Conservation (phyloP, 2,113 vertebrate genomes). For the Pterocles gutturalis region DNA sequence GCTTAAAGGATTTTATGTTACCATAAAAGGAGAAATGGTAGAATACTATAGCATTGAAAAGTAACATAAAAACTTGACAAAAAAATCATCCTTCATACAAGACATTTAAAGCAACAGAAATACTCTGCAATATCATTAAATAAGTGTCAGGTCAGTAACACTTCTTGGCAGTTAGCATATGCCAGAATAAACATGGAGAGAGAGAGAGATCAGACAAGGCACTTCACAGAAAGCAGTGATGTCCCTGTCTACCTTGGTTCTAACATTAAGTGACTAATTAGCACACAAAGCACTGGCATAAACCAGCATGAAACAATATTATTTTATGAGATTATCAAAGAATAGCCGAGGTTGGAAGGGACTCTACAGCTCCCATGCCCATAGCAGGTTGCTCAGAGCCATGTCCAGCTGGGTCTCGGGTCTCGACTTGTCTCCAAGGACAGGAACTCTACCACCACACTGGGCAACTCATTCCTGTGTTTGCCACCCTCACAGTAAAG, state of each 20-base stretch:
- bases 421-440: neutral
- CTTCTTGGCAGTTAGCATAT: neutral
- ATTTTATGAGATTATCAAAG: neutral
- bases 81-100: neutral
- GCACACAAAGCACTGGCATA: neutral
- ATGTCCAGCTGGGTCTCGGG: fast-evolving
- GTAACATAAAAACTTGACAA: neutral
- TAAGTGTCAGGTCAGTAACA: neutral
- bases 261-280: neutral
- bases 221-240: neutral
- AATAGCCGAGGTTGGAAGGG: neutral
- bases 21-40: neutral
- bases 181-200: neutral
- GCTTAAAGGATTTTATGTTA: neutral
- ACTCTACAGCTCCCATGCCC: neutral
- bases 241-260: neutral
- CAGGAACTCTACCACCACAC: neutral
- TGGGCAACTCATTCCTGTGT: neutral
- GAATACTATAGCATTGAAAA: neutral
- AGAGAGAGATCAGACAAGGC: neutral
- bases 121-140: neutral
- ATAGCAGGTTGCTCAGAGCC: neutral
- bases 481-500: neutral
- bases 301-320: neutral
- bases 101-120: slow-evolving; percentile 7